Evolutionary conservation across 2,797 vertebrate species (phyloP).

Genomic region (Hypotaenidia philippensis): DNA sequence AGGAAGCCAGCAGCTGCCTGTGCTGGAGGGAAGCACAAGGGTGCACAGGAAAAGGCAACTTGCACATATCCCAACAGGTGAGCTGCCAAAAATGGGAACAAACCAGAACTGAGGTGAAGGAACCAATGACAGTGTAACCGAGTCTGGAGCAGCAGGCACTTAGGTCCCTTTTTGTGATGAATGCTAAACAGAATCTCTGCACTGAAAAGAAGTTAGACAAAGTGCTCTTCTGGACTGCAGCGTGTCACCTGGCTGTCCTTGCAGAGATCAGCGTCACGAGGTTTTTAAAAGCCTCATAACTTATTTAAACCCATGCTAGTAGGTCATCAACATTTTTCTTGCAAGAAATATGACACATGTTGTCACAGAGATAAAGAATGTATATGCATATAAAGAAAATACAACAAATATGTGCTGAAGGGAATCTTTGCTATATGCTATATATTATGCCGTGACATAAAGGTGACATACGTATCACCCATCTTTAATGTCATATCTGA

Average conservation of each 20-base stretch:
- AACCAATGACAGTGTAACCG: neutral
- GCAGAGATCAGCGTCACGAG: neutral
- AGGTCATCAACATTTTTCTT: neutral
- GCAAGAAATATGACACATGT: neutral
- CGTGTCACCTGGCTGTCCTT: neutral
- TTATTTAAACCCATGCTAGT: neutral
- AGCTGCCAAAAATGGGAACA: neutral
- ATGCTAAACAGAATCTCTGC: neutral
- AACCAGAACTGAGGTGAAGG: neutral
- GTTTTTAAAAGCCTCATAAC: neutral
- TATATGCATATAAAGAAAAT: neutral
- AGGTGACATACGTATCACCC: neutral
- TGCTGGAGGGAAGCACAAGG: rapidly evolving
- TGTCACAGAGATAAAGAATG: neutral
- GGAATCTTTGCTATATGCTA: neutral
- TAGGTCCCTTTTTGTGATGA: neutral
- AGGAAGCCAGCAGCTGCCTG: neutral
- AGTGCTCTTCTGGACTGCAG: neutral
- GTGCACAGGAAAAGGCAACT: neutral
- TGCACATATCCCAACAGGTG: neutral
- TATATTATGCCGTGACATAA: neutral
- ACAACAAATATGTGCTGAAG: neutral
- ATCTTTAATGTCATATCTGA: neutral
- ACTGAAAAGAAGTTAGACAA: neutral
- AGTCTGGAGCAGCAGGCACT: neutral